Base-by-base conservation (phyloP, 2,888 invertebrate genomes). In the Gasteruption jaculator region DNA sequence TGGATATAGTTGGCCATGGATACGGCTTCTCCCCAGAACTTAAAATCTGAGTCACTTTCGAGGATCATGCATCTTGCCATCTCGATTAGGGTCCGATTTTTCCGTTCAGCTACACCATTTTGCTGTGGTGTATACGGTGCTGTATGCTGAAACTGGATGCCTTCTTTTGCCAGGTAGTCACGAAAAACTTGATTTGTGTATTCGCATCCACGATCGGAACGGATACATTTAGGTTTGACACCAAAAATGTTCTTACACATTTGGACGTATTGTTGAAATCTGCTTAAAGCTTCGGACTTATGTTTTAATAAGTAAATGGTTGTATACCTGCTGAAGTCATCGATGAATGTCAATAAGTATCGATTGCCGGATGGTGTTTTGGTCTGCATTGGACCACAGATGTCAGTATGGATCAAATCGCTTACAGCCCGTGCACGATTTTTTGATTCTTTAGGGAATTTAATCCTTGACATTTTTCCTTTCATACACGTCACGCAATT, bases 341-440 rank as follows among this genome's bases (percentile, higher is more conserved):
- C 63, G 10, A 61, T 61, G 7, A 65, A 46, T 0, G 56, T 63
- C 2, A 63, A 8, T 1, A 61, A 16, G 39, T 57, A 62, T n/a
- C 52, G 42, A 25, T 58, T 57, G 12, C 50, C 51, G 15, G 56
- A 42, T n/a, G 48, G 48, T 4, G 60, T 56, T 5, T 21, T 12
- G 2, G 53, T 56, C 30, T 56, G 50, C 57, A 63, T 59, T 1
- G 63, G 57, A 3, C 60, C 63, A 26, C 62, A 65, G 12, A 67
- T 41, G 34, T 62, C 60, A 2, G 51, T 52, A 38, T 61, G 59
- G 6, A 61, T 38, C 4, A 60, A 39, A 32, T 62, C 57, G 2
- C 60, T 16, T 10, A 38, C 6, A n/a, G 45, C 22, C 2, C 22
- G 10, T 0, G 32, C 5, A 4, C 32, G 34, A 11, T 14, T 30